These are phyloP conservation scores for Drosophila putrida DNA, from an alignment of 2,888 invertebrate species.

Conservation along the genomic window DNA sequence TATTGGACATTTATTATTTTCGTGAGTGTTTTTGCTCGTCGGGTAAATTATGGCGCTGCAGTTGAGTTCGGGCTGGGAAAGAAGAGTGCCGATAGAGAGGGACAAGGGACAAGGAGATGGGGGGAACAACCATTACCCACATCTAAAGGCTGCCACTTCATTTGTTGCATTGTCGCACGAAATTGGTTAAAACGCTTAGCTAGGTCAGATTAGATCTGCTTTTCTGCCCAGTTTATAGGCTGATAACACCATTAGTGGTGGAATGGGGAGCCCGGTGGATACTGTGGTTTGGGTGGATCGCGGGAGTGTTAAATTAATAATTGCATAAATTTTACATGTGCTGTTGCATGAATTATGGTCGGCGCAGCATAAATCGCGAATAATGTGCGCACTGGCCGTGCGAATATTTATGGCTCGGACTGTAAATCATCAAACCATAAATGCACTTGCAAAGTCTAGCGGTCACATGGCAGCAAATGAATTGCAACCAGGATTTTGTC, in stretches of 20 bases:
- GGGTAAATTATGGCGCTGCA: conserved; percentile 71
- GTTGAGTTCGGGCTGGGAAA: conserved; percentile 10
- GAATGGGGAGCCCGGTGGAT: not conserved
- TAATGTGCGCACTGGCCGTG: conserved; percentile 84
- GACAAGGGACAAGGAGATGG: not conserved
- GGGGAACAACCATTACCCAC: not conserved
- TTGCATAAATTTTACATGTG: conserved; percentile 86
- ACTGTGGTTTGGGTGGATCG: conserved; percentile 38
- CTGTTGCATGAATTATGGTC: conserved; percentile 84
- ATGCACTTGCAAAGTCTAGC: conserved; percentile 78
- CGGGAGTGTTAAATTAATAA: conserved; percentile 85
- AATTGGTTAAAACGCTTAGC: conserved; percentile 66
- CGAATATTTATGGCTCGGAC: conserved; percentile 84
- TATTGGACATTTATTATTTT: conserved; percentile 82
- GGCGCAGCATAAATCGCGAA: conserved; percentile 83
- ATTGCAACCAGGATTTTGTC: conserved; percentile 1
- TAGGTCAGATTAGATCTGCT: conserved; percentile 60
- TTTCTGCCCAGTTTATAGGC: conserved; percentile 32
- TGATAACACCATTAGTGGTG: conserved; percentile 26
- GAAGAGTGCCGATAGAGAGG: not conserved
- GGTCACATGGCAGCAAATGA: conserved; percentile 52
- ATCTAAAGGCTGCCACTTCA: conserved; percentile 39
- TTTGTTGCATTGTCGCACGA: conserved; percentile 67
- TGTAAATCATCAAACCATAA: conserved; percentile 85
- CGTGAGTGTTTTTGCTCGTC: conserved; percentile 78